Evolutionary conservation across 2,888 invertebrate species (phyloP), one percentile per base, ranked within the genome.

Genomic region (Sphaerophoria rueppellii): DNA sequence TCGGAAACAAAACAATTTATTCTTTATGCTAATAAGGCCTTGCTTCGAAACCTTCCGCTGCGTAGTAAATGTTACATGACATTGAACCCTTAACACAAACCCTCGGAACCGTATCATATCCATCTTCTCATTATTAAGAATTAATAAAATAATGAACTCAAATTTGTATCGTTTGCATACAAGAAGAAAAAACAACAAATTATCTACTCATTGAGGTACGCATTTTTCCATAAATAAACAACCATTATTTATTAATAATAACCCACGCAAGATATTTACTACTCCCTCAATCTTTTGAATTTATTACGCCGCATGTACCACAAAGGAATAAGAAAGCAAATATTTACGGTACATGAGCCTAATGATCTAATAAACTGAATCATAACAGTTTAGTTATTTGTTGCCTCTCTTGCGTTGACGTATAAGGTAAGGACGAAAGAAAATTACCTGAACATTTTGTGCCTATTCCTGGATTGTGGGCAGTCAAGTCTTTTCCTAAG

Each of bases 221-320:
- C 24, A 24, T 40, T 43, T 40, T 43, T 60, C 43, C 60, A 60
- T 60, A 43, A 60, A 60, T 43, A 60, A 60, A 24, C 60, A 60
- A 60, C 43, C 40, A 60, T 60, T 60, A 60, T 43, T 43, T 60
- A 60, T 24, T 24, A 24, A 24, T 24, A 24, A 24, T 40, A 40
- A 6, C 58, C 11, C 6, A 11, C 4, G 16, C 24, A 37, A 58
- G 16, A 40, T 16, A 40, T 24, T 12, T 6, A 0, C 2, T 37
- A 37, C 40, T 24, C 24, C 24, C 24, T 24, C 7, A 34, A 24
- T 58, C 58, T 58, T 58, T 6, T 37, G 37, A 40, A 6, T 60
- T 11, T 43, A 12, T 11, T 9, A 11, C 12, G 43, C 11, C 9
- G 12, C 4, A 43, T 12, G 11, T 40, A 40, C 40, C 43, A 43